These are phyloP conservation scores for Dryobota labecula DNA, from an alignment of 2,888 invertebrate species.

Conservation along the genomic window DNA sequence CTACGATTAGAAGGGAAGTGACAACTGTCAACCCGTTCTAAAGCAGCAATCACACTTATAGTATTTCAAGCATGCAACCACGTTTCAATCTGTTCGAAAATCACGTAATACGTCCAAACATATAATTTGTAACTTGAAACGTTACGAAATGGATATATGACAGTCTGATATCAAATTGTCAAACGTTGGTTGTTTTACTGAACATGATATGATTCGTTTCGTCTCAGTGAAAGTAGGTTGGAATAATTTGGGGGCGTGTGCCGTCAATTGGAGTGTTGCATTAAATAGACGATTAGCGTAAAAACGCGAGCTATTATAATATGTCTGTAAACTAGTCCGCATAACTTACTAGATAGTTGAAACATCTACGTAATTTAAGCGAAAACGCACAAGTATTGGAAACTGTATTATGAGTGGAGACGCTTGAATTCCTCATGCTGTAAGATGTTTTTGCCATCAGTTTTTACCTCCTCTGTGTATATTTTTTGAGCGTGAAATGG, in stretches of 20 bases:
- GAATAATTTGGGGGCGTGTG: constrained; percentile 68
- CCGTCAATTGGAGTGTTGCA: constrained; percentile 53
- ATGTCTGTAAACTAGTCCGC: constrained; percentile 26
- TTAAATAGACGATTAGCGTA: constrained; percentile 57
- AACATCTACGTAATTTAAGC: constrained; percentile 26
- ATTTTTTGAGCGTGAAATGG: constrained; percentile 20
- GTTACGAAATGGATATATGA: constrained; percentile 57
- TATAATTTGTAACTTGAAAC: constrained; percentile 55
- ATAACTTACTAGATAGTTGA: constrained; percentile 18
- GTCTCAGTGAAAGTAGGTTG: constrained; percentile 71
- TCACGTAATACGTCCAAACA: constrained; percentile 51
- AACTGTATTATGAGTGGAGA: constrained; percentile 7
- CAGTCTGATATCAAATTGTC: constrained; percentile 60
- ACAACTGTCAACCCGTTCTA: constrained; percentile 13
- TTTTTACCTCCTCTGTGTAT: constrained; percentile 15
- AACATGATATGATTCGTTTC: constrained; percentile 56
- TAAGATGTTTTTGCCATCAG: constrained; percentile 25
- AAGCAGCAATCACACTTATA: constrained; percentile 25
- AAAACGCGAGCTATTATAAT: constrained; percentile 41
- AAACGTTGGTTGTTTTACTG: constrained; percentile 59
- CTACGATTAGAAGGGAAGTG: constrained; percentile 7
- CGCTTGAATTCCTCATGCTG: constrained; percentile 7
- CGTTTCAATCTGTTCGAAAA: constrained; percentile 42
- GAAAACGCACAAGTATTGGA: constrained; percentile 25
- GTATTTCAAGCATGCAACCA: constrained; percentile 11